These are phyloP conservation scores for Axinella damicornis DNA, from an alignment of 37 sponge, comb jelly and placozoan genomes.

Conservation along the genomic window DNA sequence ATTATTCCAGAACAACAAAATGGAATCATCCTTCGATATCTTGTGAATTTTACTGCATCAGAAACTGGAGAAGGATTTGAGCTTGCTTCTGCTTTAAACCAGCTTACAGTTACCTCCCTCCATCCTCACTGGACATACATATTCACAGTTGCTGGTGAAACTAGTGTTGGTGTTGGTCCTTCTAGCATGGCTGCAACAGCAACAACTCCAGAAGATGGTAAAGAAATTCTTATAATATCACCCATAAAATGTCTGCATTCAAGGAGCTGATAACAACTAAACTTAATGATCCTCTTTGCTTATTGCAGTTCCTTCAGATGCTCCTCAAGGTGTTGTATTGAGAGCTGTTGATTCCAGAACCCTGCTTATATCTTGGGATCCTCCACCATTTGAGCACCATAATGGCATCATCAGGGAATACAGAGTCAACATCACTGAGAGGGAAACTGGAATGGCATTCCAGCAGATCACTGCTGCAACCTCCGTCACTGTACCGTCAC, in stretches of 20 bases:
- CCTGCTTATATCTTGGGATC: slow-evolving; percentile 12
- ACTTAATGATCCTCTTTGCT: too few species aligned
- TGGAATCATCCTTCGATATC: slow-evolving; percentile 14
- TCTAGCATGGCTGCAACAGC: background rate
- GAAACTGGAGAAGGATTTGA: background rate
- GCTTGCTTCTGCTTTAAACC: background rate
- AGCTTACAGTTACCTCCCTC: background rate
- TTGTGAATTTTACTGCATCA: background rate
- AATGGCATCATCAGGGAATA: slow-evolving; percentile 51
- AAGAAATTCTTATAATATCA: background rate
- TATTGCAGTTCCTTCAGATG: slow-evolving; percentile 9
- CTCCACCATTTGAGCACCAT: slow-evolving; percentile 5
- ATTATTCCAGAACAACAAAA: background rate
- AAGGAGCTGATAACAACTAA: too few species aligned
- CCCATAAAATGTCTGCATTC: background rate
- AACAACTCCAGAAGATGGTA: slow-evolving; percentile 21
- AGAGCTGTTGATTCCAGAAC: background rate
- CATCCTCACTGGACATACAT: slow-evolving; percentile 22
- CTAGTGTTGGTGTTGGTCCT: too few species aligned
- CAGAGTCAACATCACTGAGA: slow-evolving; percentile 1
- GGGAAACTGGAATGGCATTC: background rate
- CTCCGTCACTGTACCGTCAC: slow-evolving; percentile 3
- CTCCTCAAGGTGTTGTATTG: slow-evolving; percentile 25
- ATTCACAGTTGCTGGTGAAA: too few species aligned
- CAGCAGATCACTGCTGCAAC: background rate